Evolutionary conservation across 2,888 invertebrate species (phyloP).

Genomic region (Magallana nippona): DNA sequence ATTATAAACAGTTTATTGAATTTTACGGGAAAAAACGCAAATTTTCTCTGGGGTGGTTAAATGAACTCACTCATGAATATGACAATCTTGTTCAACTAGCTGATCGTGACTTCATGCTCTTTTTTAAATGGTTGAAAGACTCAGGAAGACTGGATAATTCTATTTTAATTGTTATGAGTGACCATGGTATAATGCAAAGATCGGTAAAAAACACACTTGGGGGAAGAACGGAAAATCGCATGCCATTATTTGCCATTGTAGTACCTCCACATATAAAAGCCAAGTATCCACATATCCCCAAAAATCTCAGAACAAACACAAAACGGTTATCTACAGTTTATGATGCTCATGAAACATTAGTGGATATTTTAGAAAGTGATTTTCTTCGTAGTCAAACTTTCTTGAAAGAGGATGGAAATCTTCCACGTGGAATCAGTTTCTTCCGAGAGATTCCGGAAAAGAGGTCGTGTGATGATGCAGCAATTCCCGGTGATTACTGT

Average conservation of each 20-base stretch:
- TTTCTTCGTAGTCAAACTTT: not conserved
- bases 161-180: conserved; percentile 48
- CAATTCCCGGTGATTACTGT: conserved; percentile 47
- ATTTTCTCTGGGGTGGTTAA: conserved; percentile 48
- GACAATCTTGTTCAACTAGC: conserved; percentile 41
- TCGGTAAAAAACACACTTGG: conserved; percentile 42
- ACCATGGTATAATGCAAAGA: conserved; percentile 47
- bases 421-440: conserved; percentile 45
- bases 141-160: conserved; percentile 42
- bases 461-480: conserved; percentile 46
- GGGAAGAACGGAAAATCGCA: conserved; percentile 49
- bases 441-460: conserved; percentile 45
- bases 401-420: not conserved
- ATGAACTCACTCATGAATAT: conserved; percentile 45
- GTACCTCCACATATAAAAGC: conserved; percentile 39
- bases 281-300: conserved; percentile 33
- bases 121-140: conserved; percentile 45
- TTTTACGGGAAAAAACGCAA: conserved; percentile 34
- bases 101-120: conserved; percentile 44
- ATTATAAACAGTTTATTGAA: conserved; percentile 47
- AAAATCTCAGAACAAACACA: conserved; percentile 38
- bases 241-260: conserved; percentile 47
- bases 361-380: conserved; percentile 43
- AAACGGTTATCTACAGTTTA: conserved; percentile 42
- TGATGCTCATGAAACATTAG: conserved; percentile 48